Percentiles rank a stretch among this genome's conserved stretches.
phyloP scores from a whole-genome alignment of 2,888 invertebrate species.

The Eristalis intricaria region DNA sequence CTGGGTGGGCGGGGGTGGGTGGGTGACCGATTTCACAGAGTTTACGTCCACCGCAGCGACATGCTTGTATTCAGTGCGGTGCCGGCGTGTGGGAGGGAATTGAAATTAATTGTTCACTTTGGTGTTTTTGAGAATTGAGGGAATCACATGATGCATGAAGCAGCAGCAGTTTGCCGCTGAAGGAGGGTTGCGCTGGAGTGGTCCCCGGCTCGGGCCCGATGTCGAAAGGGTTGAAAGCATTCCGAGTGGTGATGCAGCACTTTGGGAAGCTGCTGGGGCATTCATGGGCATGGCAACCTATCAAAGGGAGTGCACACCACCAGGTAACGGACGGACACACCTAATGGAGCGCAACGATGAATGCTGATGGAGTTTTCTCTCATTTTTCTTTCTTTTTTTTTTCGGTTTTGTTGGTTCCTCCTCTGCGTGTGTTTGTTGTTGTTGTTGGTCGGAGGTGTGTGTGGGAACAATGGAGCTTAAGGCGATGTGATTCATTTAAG shows the following conservation, averaged over 20 bases:
- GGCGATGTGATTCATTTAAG: not conserved
- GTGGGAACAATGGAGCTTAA: not conserved
- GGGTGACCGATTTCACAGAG: constrained; percentile 53
- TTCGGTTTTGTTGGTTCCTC: too few species aligned
- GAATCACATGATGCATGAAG: constrained; percentile 26
- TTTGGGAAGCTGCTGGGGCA: not conserved
- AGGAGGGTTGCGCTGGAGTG: not conserved
- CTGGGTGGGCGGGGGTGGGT: not conserved
- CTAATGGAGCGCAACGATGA: not conserved
- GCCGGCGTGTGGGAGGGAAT: constrained; percentile 29
- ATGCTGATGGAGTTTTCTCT: not conserved
- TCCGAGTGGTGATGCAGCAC: not conserved
- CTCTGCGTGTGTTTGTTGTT: too few species aligned
- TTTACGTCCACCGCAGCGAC: constrained; percentile 44
- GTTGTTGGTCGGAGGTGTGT: not conserved
- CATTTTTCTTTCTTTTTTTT: not conserved
- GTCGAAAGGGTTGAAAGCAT: not conserved
- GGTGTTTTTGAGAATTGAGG: constrained; percentile 42
- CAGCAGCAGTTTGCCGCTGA: not conserved
- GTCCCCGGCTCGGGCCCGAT: not conserved
- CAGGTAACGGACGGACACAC: constrained; percentile 1
- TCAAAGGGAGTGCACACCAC: not conserved
- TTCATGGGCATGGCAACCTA: not conserved
- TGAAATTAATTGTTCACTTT: constrained; percentile 59
- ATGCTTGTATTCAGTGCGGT: constrained; percentile 32